Evolutionary conservation across 2,113 vertebrate genomes (phyloP).

Genomic region (Pseudopodoces humilis): DNA sequence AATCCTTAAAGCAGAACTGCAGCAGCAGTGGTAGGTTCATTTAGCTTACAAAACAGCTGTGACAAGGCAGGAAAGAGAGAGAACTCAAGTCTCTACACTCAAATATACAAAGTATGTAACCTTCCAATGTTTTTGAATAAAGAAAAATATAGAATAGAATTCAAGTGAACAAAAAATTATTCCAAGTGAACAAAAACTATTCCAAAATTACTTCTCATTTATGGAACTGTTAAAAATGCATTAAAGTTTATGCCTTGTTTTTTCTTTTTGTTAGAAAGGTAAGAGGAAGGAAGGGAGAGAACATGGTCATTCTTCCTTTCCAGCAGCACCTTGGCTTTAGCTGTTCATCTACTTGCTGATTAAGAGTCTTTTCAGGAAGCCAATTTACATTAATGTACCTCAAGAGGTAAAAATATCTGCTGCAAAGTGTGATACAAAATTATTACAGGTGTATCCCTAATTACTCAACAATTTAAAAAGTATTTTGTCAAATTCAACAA

Average conservation of each 20-base stretch:
- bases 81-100: not conserved
- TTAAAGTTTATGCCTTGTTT: not conserved
- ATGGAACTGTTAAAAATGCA: not conserved
- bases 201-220: not conserved
- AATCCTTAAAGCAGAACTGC: not conserved
- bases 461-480: not conserved
- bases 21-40: not conserved
- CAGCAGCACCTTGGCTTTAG: not conserved
- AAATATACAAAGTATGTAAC: not conserved
- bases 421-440: not conserved
- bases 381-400: fast-evolving
- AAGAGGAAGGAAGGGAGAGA: not conserved
- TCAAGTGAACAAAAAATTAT: not conserved
- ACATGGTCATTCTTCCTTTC: not conserved
- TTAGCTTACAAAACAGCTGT: not conserved
- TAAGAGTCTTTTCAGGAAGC: not conserved
- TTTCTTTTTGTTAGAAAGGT: not conserved
- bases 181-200: not conserved
- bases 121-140: not conserved
- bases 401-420: not conserved
- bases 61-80: not conserved
- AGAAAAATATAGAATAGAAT: not conserved
- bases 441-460: not conserved
- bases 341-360: not conserved
- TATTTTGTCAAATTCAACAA: not conserved